Base-by-base conservation (phyloP, 2,113 vertebrate species). In the Nyctibius bracteatus region DNA sequence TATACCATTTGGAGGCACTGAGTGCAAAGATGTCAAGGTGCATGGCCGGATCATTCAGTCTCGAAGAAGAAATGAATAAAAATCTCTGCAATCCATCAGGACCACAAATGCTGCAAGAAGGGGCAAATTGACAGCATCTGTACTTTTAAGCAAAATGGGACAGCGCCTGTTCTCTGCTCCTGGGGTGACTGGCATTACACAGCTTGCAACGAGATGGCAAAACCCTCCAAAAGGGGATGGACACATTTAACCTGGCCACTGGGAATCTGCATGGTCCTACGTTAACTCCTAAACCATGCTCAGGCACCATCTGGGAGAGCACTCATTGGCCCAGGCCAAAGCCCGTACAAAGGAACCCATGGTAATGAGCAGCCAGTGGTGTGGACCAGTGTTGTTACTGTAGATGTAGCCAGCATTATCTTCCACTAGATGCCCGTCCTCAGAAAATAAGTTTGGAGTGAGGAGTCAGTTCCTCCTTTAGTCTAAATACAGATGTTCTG, bases 371-470 rank as follows among this genome's bases (percentile, higher is more conserved):
- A 68, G 33, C 20, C 22, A 62, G 30, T 2, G 31, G 46, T 46
- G 59, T 4, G 58, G 16, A 27, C 11, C 44, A 35, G 44, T 13
- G 25, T 30, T 68, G 25, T 39, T 83, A 19, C 39, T 28, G 20
- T 0, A 47, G 15, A 35, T 1, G 1, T 2, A 55, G 22, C 20
- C 74, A 71, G n/a, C 1, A 1, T 10, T 31, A 51, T 6, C 37
- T 81, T 62, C 49, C 28, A 16, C 31, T 51, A 44, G 9, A 41
- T 33, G 5, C 27, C 30, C 46, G 27, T 35, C 43, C 25, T 16
- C 0, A 4, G 51, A 83, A 89, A 86, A 5, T 10, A 75, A 71
- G 41, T 46, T 10, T 78, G 27, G 30, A 77, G 27, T 20, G 43
- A 79, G 41, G 24, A 57, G 24, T 33, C 47, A 25, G 55, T 54